These are phyloP conservation scores for Hedya salicella DNA, from an alignment of 2,888 invertebrate species.

Conservation along the genomic window DNA sequence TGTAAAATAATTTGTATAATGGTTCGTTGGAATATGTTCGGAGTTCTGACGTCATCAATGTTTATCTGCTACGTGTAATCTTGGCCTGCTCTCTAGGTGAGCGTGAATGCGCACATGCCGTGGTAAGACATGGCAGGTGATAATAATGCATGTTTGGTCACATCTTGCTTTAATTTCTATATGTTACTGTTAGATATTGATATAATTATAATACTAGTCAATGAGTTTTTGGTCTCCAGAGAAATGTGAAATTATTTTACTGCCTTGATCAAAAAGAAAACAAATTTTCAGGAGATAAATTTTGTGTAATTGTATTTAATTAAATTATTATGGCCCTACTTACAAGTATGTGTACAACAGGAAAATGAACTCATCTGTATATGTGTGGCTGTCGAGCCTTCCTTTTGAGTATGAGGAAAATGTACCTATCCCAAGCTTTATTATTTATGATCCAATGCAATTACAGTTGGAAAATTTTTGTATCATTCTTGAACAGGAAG, in stretches of 20 bases:
- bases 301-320: conserved; percentile 2
- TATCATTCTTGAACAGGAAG: not conserved
- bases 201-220: conserved; percentile 39
- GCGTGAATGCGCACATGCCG: conserved; percentile 24
- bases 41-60: conserved; percentile 1
- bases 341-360: not conserved
- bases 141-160: conserved; percentile 33
- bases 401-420: conserved; percentile 1
- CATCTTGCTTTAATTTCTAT: conserved; percentile 35
- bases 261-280: not conserved
- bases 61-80: conserved; percentile 4
- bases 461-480: conserved; percentile 12
- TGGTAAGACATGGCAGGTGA: conserved; percentile 21
- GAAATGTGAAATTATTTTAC: conserved; percentile 24
- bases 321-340: not conserved
- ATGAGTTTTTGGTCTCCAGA: conserved; percentile 33
- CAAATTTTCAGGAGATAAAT: not conserved
- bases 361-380: not conserved
- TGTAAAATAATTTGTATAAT: conserved; percentile 16
- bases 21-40: conserved; percentile 1
- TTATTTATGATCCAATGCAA: conserved; percentile 2
- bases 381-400: not conserved
- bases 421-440: not conserved
- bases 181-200: conserved; percentile 15
- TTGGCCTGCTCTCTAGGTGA: conserved; percentile 11